A percentile compares a stretch with the other conserved stretches of the same genome.
These are phyloP conservation scores for Condylura cristata DNA, from an alignment of 2,113 vertebrate genomes.

Conservation along the genomic window DNA sequence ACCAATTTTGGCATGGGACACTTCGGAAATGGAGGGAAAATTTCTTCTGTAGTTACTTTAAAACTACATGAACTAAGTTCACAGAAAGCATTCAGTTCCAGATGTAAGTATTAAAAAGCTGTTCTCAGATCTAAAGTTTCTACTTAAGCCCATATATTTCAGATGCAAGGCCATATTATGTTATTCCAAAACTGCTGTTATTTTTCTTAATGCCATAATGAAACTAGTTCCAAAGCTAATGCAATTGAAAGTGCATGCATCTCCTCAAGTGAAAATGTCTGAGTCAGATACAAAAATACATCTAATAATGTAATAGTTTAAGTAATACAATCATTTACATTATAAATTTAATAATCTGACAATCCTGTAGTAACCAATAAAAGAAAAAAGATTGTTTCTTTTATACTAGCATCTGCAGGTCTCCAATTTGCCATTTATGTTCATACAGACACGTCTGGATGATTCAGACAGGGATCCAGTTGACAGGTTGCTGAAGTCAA, in stretches of 20 bases:
- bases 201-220: slow-evolving; percentile 35
- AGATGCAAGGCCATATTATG: not conserved
- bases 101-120: slow-evolving; percentile 36
- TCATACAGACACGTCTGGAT: not conserved
- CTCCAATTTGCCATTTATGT: slow-evolving; percentile 21
- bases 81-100: slow-evolving; percentile 29
- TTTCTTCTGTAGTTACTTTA: not conserved
- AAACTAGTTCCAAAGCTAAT: slow-evolving; percentile 55
- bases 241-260: slow-evolving; percentile 29
- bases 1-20: not conserved
- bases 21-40: not conserved
- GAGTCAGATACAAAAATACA: slow-evolving; percentile 35
- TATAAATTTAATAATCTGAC: no score
- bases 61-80: not conserved
- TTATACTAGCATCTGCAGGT: not conserved
- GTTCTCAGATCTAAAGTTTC: slow-evolving; percentile 45
- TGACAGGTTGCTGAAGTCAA: slow-evolving; percentile 27
- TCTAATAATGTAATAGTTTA: not conserved
- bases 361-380: not conserved
- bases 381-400: not conserved
- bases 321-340: no score
- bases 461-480: slow-evolving; percentile 10
- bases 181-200: slow-evolving; percentile 20
- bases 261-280: slow-evolving; percentile 40
- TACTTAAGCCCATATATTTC: not conserved